Base-by-base conservation (phyloP, 2,113 vertebrate species). In the Sphaerodactylus townsendi region DNA sequence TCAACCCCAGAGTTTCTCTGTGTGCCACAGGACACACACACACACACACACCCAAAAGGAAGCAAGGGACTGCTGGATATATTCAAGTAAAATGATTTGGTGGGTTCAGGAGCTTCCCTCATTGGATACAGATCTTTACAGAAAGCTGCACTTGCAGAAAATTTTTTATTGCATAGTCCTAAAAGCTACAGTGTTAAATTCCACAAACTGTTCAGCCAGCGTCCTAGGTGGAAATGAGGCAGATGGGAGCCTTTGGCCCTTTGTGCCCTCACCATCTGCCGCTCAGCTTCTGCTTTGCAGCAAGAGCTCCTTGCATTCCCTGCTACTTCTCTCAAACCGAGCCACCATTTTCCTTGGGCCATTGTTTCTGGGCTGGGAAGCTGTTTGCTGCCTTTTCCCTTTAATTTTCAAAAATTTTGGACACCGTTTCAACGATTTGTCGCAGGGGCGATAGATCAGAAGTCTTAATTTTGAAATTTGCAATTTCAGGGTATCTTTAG, bases 11-110 rank as follows among this genome's bases (percentile, higher is more conserved):
- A 23, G 62, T 15, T 39, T n/a, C 75, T 77, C 41, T 23, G 19
- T 33, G 10, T 14, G 23, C 28, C 66, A 7, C 41, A 0, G 33
- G n/a, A n/a, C n/a, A n/a, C n/a, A n/a, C n/a, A n/a, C n/a, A n/a
- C n/a, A n/a, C n/a, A n/a, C n/a, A n/a, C n/a, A n/a, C n/a, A n/a
- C n/a, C n/a, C n/a, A n/a, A 1, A 77, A 62, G 33, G 25, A 37
- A 62, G 53, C 48, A 33, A 80, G 39, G 8, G 17, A 59, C 17
- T 13, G 53, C 35, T 70, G 66, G 48, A 5, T 10, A 33, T 1
- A 0, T 0, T 1, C 41, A 4, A 50, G 44, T 39, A 56, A 44
- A 41, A 0, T 1, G 62, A 15, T 53, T 70, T 53, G n/a, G 28
- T 28, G 17, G 0, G 15, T 9, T 19, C 9, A 75, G 66, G 50